Evolutionary conservation across 2,888 invertebrate genomes (phyloP).

Genomic region (Polymixis flavicincta): DNA sequence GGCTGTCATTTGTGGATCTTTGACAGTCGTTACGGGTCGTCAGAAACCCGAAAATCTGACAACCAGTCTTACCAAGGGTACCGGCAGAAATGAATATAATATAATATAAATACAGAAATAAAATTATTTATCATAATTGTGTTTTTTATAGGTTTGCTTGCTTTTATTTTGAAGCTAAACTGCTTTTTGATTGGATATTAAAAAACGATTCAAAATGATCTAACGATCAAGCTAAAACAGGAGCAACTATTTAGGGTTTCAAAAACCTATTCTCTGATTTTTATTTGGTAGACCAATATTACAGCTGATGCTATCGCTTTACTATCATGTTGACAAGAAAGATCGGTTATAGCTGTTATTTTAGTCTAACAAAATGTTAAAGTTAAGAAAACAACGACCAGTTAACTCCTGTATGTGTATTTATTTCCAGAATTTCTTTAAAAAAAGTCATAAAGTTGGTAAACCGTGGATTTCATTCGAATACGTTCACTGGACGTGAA

Average conservation of each 20-base stretch:
- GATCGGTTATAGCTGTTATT: too few relatives aligned
- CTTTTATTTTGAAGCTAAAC: not conserved
- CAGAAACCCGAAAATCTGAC: too few relatives aligned
- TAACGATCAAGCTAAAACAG: not conserved
- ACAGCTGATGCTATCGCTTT: too few relatives aligned
- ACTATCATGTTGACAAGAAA: too few relatives aligned
- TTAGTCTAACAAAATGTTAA: too few relatives aligned
- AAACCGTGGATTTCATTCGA: slow-evolving; percentile 35
- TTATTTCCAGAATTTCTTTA: slow-evolving; percentile 1
- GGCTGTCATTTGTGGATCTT: too few relatives aligned
- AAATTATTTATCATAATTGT: too few relatives aligned
- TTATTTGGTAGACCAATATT: too few relatives aligned
- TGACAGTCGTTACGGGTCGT: too few relatives aligned
- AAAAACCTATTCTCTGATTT: not conserved
- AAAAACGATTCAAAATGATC: not conserved
- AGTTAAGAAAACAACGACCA: slow-evolving; percentile 21
- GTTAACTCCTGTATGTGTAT: slow-evolving; percentile 18
- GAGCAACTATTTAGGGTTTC: not conserved
- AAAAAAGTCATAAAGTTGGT: slow-evolving; percentile 20
- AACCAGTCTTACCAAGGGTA: too few relatives aligned
- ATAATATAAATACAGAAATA: too few relatives aligned
- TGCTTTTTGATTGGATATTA: not conserved
- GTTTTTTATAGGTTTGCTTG: not conserved
- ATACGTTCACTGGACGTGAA: slow-evolving; percentile 8
- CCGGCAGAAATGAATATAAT: too few relatives aligned